phyloP scores from a whole-genome alignment of 2,888 invertebrate species.

The Sinelater perroti region DNA sequence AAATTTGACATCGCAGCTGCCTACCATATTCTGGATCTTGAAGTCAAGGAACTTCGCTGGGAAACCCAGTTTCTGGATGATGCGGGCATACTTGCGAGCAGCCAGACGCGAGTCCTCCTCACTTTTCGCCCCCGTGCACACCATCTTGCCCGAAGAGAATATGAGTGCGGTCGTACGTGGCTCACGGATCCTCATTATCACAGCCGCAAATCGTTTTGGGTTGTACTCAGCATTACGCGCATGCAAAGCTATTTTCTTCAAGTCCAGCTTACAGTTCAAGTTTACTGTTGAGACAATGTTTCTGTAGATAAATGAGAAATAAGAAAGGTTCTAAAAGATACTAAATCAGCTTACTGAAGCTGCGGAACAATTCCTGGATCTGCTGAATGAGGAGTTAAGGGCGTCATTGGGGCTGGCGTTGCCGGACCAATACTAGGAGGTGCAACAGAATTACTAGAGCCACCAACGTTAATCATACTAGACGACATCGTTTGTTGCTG shows the following conservation, averaged over 20 bases:
- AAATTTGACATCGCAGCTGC: conserved; percentile 87
- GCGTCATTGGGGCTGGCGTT: conserved; percentile 82
- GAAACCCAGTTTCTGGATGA: conserved; percentile 83
- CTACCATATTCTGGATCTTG: conserved; percentile 88
- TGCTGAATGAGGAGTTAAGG: conserved; percentile 91
- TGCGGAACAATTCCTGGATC: conserved; percentile 95
- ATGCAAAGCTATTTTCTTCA: conserved; percentile 96
- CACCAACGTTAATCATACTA: conserved; percentile 75
- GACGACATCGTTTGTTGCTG: conserved; percentile 79
- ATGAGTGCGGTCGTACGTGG: conserved; percentile 87
- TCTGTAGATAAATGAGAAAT: conserved; percentile 65
- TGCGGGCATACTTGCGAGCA: conserved; percentile 82
- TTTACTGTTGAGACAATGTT: conserved; percentile 99
- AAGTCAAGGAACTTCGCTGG: conserved; percentile 80
- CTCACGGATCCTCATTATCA: conserved; percentile 94
- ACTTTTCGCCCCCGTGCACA: conserved; percentile 86
- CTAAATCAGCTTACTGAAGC: conserved; percentile 74
- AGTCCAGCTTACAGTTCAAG: conserved; percentile 91
- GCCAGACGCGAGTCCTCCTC: conserved; percentile 82
- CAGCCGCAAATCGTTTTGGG: conserved; percentile 98
- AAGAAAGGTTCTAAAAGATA: no score
- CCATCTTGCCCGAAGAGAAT: conserved; percentile 88
- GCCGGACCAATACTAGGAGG: conserved; percentile 76
- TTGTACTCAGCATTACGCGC: conserved; percentile 99
- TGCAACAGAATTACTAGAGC: conserved; percentile 68